Base-by-base conservation (phyloP, 1,140 invertebrate genomes). In the Goniozus legneri region DNA sequence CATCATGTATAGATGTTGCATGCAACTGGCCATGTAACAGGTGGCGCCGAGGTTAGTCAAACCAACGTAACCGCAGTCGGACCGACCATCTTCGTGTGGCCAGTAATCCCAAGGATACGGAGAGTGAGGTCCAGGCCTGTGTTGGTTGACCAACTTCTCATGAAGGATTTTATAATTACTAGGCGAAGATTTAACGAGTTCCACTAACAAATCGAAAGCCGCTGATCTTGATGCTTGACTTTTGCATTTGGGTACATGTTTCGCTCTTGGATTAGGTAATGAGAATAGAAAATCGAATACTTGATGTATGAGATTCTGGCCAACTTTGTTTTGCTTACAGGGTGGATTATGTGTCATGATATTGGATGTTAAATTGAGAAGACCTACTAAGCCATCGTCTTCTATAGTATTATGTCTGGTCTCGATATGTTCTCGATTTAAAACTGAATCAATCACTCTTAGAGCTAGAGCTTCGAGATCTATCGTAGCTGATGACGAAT, bases 1-100 rank as follows among this genome's bases (percentile, higher is more conserved):
- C 84, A 97, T 94, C 93, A 97, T 97, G 62, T 92, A 97, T 20
- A 97, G 70, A 74, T 96, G 94, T 68, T 97, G 94, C 83, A 97
- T 92, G 65, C 92, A 95, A 15, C 93, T 93, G 2, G 94, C 94
- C 91, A 97, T 94, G 69, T 97, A 97, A 69, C 94, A 97, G 0
- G 94, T 97, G 10, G 94, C 94, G 15, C 95, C 94, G 3, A 97
- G 75, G 74, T 97, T 97, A 0, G 92, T 95, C 3, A 97, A 74
- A 0, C 95, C 95, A 1, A 95, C 92, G 72, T 94, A 96, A 3
- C 93, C 94, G 72, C 92, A 95, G 60, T 94, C 91, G 0, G 92
- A 90, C 2, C 93, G 76, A 0, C 91, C 92, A 69, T 96, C 93
- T 62, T 97, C 94, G 50, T 93, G 88, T 1, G 94, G 94, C 94